A percentile compares a stretch with the other conserved stretches of the same genome.
These are phyloP conservation scores for Phalacrocorax carbo DNA, from an alignment of 2,113 vertebrate species.

Conservation along the genomic window DNA sequence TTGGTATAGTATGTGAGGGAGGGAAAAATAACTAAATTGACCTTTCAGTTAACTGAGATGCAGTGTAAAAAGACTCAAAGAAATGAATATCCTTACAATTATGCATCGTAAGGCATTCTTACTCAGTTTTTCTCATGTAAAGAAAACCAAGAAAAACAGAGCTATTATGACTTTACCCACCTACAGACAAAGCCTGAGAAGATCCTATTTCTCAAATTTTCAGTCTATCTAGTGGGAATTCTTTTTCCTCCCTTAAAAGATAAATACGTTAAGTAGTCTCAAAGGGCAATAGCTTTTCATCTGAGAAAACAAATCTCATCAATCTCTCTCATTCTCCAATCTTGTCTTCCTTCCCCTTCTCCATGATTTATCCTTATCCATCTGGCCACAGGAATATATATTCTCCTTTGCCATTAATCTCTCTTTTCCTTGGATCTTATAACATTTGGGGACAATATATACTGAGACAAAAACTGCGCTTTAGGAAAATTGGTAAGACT, in stretches of 20 bases:
- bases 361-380: not conserved
- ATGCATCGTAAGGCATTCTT: constrained; percentile 68
- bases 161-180: constrained; percentile 68
- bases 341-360: not conserved
- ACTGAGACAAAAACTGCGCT: not conserved
- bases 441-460: not conserved
- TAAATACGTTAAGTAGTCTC: constrained; percentile 65
- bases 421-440: not conserved
- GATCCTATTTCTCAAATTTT: constrained; percentile 72
- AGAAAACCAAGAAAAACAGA: constrained; percentile 77
- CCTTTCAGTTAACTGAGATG: constrained; percentile 49
- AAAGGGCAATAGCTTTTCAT: constrained; percentile 27
- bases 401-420: not conserved
- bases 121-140: constrained; percentile 72
- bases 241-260: constrained; percentile 55
- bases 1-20: constrained; percentile 34
- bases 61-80: constrained; percentile 48
- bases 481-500: not conserved
- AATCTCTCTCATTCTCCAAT: not conserved
- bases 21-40: constrained; percentile 55
- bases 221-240: constrained; percentile 63
- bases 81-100: constrained; percentile 61
- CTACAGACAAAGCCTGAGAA: constrained; percentile 75
- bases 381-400: not conserved
- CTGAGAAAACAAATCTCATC: constrained; percentile 62